Evolutionary conservation across 2,113 vertebrate species (phyloP).

Genomic region (Coregonus clupeaformis): DNA sequence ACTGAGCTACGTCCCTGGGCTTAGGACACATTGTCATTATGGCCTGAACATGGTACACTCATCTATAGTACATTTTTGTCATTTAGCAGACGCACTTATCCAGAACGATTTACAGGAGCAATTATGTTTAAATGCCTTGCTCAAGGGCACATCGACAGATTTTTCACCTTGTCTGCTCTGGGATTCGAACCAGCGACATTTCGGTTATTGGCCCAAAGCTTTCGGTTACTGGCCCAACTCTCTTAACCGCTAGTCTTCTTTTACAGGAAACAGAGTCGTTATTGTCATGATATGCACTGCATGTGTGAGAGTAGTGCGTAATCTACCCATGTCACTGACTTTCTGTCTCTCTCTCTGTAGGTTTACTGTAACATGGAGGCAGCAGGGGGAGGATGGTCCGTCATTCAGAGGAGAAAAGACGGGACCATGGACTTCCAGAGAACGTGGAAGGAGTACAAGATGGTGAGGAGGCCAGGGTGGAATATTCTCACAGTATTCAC

Average conservation of each 20-base stretch:
- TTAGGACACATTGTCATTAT: background rate
- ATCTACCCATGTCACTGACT: background rate
- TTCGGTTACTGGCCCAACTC: too few species aligned
- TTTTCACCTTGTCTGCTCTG: too few species aligned
- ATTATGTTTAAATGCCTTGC: too few species aligned
- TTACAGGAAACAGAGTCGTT: background rate
- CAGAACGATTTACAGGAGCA: too few species aligned
- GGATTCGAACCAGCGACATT: too few species aligned
- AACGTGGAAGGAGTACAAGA: conserved; percentile 97
- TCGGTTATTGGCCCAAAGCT: too few species aligned
- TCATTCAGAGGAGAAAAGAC: conserved; percentile 90
- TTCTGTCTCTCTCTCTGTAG: conserved; percentile 57
- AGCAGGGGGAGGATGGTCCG: conserved; percentile 91
- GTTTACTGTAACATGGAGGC: conserved; percentile 97
- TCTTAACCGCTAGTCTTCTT: background rate
- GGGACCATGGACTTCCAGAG: conserved; percentile 94
- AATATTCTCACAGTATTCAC: too few species aligned
- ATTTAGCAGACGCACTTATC: too few species aligned
- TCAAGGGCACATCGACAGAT: too few species aligned
- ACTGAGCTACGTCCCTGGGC: background rate
- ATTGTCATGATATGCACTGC: too few species aligned
- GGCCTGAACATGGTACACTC: background rate
- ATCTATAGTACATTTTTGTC: too few species aligned
- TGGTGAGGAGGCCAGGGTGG: conserved; percentile 72
- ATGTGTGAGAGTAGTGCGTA: background rate